Evolutionary conservation across 1,140 invertebrate genomes (phyloP), one percentile per base, ranked within the genome.

Genomic region (Geopemphigus sp.): DNA sequence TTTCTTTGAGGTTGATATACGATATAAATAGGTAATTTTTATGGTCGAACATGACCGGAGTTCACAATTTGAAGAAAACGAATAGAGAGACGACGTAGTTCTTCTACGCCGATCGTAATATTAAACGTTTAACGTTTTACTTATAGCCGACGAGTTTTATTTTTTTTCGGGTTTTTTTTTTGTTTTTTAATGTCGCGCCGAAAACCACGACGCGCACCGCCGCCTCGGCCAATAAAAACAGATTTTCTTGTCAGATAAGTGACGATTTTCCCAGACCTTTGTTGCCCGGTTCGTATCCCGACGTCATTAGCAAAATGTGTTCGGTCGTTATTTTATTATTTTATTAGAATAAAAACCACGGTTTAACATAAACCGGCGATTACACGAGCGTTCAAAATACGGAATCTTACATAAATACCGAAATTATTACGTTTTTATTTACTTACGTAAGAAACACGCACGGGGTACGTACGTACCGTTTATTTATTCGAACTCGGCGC

Each of bases 11-110:
- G 56, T 78, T 78, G 56, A 78, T 61, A 78, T 61, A 78, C 50
- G 57, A 78, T 57, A 78, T 57, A 78, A 61, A 78, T 78, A 61
- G 39, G 32, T 78, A 78, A 78, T 78, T 78, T 68, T 78, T 78
- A 78, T 78, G 59, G 74, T 78, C 57, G 39, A 78, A 57, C 56
- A 78, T 78, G 74, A 78, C 74, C 17, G 15, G 74, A 61, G 74
- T 78, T 61, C 74, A 78, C 56, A 63, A 78, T 78, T 78, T 63
- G 61, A 63, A 39, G 47, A 63, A 78, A 78, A 29, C 22, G 26
- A 59, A 32, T n/a, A n/a, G 59, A 76, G 57, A 76, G 39, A 76
- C 54, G 45, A 59, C 72, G 22, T 22, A 56, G 29, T 64, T 3
- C 14, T 8, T 5, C 14, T 17, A 76, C 72, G 39, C 50, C 29